Conservation (phyloP, 1,140 invertebrate species). For the Nomia melanderi region DNA sequence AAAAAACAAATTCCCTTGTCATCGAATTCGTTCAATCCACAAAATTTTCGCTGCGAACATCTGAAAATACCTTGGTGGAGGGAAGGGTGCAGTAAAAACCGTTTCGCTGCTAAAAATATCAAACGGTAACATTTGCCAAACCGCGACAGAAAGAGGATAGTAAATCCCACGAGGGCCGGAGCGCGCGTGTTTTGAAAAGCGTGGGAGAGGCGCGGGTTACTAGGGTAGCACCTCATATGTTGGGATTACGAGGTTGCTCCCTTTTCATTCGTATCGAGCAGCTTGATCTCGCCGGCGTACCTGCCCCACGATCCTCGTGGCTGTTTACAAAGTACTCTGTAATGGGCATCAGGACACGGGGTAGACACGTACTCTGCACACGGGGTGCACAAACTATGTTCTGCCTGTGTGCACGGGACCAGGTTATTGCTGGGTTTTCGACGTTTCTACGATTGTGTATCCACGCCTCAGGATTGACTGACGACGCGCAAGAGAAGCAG, state of each 20-base stretch:
- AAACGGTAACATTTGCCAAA: neutral
- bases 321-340: slow-evolving; percentile 26
- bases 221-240: slow-evolving; percentile 54
- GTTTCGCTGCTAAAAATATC: neutral
- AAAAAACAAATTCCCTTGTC: too few relatives aligned
- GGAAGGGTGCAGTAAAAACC: too few relatives aligned
- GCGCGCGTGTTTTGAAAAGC: neutral
- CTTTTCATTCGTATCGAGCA: slow-evolving; percentile 41
- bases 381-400: slow-evolving; percentile 10
- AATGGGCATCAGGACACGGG: slow-evolving; percentile 26
- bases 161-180: neutral
- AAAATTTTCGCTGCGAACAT: too few relatives aligned
- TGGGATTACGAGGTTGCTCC: slow-evolving; percentile 40
- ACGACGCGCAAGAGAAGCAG: neutral
- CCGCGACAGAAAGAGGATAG: neutral
- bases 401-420: neutral
- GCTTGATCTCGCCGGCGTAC: slow-evolving; percentile 28
- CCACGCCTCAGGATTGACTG: too few relatives aligned
- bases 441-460: neutral
- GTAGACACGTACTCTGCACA: slow-evolving; percentile 10
- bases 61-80: too few relatives aligned
- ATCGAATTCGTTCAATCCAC: neutral
- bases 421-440: slow-evolving; percentile 28
- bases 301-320: slow-evolving; percentile 5
- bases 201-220: slow-evolving; percentile 10